A percentile compares a stretch with the other conserved stretches of the same genome.
phyloP scores from a whole-genome alignment of 2,113 vertebrate genomes.

The Myrmecobius fasciatus region DNA sequence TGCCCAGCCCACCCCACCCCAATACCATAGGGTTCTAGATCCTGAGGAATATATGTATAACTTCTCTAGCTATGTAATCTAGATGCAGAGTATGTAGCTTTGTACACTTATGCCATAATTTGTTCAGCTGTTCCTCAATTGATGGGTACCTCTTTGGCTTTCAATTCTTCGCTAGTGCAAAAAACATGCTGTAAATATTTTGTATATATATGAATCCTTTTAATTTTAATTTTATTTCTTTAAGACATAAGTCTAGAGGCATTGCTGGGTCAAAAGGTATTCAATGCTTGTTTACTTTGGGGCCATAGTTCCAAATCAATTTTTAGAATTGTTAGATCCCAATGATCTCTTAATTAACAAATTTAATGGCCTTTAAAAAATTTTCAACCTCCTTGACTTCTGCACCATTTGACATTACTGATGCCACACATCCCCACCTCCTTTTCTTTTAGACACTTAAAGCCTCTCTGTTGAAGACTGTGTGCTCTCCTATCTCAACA shows the following conservation, averaged over 20 bases:
- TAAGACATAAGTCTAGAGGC: too few species aligned
- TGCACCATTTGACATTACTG: background rate
- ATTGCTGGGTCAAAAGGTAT: too few species aligned
- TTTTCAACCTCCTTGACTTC: too few species aligned
- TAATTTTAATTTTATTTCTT: background rate
- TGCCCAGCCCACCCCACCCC: too few species aligned
- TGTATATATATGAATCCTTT: background rate
- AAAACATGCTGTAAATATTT: background rate
- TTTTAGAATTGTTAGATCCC: too few species aligned
- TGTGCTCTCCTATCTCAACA: background rate
- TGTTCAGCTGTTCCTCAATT: background rate
- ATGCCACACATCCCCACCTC: background rate
- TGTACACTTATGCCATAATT: background rate
- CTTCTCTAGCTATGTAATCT: background rate
- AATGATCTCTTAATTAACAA: too few species aligned
- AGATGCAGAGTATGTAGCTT: background rate
- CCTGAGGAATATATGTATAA: background rate
- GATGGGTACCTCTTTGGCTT: background rate
- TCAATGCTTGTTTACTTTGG: too few species aligned
- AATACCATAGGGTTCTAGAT: background rate
- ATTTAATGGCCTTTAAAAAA: too few species aligned
- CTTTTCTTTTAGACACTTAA: background rate
- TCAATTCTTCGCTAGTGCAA: background rate
- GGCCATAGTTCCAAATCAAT: too few species aligned
- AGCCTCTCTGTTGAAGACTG: background rate